Evolutionary conservation across 2,888 invertebrate species (phyloP).

Genomic region (Tiliacea citrago): DNA sequence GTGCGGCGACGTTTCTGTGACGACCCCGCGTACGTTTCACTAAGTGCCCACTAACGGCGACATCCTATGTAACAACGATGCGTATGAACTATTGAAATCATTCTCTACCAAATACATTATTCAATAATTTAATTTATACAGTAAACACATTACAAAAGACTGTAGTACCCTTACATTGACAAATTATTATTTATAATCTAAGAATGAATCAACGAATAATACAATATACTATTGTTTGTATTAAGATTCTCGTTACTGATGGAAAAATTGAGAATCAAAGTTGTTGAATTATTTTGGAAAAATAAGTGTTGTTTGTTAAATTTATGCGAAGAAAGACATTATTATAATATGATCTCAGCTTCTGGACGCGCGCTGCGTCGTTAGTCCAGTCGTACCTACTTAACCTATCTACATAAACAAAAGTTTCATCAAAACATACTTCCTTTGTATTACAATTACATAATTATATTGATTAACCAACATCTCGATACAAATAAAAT

Average conservation of each 20-base stretch:
- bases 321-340: slow-evolving; percentile 38
- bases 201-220: slow-evolving; percentile 70
- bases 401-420: slow-evolving; percentile 77
- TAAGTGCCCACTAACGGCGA: slow-evolving; percentile 48
- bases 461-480: slow-evolving; percentile 65
- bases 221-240: slow-evolving; percentile 52
- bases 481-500: slow-evolving; percentile 56
- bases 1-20: slow-evolving; percentile 39
- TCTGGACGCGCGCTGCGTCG: slow-evolving; percentile 59
- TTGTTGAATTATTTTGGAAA: slow-evolving; percentile 30
- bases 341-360: slow-evolving; percentile 47
- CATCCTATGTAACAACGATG: slow-evolving; percentile 56
- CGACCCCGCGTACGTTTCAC: slow-evolving; percentile 35
- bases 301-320: slow-evolving; percentile 35
- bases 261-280: slow-evolving; percentile 28
- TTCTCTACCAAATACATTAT: slow-evolving; percentile 79
- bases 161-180: slow-evolving; percentile 83
- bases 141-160: slow-evolving; percentile 83
- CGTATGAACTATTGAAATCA: slow-evolving; percentile 76
- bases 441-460: slow-evolving; percentile 64
- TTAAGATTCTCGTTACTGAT: slow-evolving; percentile 33
- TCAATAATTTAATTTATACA: slow-evolving; percentile 82
- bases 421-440: slow-evolving; percentile 69
- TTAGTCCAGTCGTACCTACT: slow-evolving; percentile 67
- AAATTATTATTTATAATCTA: slow-evolving; percentile 70